Conservation (phyloP, 1,140 invertebrate species). For the Eupeodes corollae region DNA sequence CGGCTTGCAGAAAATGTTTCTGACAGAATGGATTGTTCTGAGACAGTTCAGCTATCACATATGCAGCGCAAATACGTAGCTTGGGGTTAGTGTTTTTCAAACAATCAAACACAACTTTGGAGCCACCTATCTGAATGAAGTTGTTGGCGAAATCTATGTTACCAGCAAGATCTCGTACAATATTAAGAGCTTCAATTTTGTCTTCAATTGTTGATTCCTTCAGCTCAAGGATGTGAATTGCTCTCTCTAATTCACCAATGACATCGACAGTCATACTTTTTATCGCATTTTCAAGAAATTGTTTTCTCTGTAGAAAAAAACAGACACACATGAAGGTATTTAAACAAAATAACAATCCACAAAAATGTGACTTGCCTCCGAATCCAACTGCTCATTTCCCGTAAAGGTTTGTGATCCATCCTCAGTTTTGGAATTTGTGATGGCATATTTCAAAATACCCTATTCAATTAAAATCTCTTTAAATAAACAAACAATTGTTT, state of each 20-base stretch:
- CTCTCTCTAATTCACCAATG: slow-evolving; percentile 41
- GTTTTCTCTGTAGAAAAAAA: slow-evolving; percentile 36
- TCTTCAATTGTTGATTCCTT: slow-evolving; percentile 35
- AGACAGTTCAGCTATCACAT: slow-evolving; percentile 48
- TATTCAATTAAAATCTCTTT: too few relatives aligned
- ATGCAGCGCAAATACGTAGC: slow-evolving; percentile 42
- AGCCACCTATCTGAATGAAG: slow-evolving; percentile 55
- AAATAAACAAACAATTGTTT: too few relatives aligned
- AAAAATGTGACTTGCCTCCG: too few relatives aligned
- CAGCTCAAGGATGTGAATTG: slow-evolving; percentile 38
- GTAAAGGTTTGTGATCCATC: too few relatives aligned
- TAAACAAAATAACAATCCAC: too few relatives aligned
- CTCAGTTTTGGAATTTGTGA: too few relatives aligned
- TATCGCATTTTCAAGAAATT: slow-evolving; percentile 45
- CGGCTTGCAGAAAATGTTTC: slow-evolving; percentile 40
- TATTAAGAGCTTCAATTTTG: slow-evolving; percentile 40
- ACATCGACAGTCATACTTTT: slow-evolving; percentile 43
- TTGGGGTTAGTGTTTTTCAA: slow-evolving; percentile 40
- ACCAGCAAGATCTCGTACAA: slow-evolving; percentile 43
- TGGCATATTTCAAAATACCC: too few relatives aligned
- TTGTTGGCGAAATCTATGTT: slow-evolving; percentile 50
- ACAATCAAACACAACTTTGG: slow-evolving; percentile 41
- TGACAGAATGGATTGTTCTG: slow-evolving; percentile 59
- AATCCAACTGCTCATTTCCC: too few relatives aligned
- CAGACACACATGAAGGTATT: too few relatives aligned